Conservation (phyloP, 2,797 vertebrate genomes). For the Manis pentadactyla region DNA sequence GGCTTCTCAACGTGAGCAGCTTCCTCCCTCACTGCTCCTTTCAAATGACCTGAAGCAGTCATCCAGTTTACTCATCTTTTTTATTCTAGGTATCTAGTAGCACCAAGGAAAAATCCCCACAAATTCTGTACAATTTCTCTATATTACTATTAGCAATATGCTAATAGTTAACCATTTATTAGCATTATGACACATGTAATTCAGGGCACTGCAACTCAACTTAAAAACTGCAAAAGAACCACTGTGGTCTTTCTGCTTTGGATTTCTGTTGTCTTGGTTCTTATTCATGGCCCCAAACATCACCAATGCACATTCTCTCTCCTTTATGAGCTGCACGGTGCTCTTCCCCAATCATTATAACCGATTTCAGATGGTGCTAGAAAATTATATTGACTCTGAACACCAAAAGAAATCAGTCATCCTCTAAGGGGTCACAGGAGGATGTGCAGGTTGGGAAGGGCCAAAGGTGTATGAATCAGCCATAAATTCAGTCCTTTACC, state of each 20-base stretch:
- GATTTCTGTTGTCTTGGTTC: background rate
- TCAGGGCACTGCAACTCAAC: background rate
- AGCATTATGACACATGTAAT: background rate
- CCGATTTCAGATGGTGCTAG: constrained; percentile 99
- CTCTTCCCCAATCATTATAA: constrained; percentile 97
- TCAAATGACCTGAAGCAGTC: background rate
- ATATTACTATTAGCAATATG: background rate
- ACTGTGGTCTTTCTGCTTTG: background rate
- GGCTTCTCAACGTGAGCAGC: fast-evolving
- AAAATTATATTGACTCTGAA: constrained; percentile 95
- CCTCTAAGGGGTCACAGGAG: constrained; percentile 91
- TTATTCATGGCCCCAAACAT: background rate
- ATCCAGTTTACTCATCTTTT: background rate
- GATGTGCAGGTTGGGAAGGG: background rate
- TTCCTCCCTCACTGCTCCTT: background rate
- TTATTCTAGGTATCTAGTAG: background rate
- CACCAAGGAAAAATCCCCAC: background rate
- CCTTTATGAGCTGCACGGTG: constrained; percentile 48
- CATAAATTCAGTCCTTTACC: background rate
- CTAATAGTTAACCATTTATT: background rate
- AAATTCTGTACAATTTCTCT: background rate
- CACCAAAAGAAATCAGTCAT: constrained; percentile 99
- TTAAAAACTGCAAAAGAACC: background rate
- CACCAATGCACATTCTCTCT: background rate
- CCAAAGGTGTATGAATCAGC: background rate